Evolutionary conservation across 23 tunicate genomes (phyloP).

Genomic region (Phallusia fumigata): DNA sequence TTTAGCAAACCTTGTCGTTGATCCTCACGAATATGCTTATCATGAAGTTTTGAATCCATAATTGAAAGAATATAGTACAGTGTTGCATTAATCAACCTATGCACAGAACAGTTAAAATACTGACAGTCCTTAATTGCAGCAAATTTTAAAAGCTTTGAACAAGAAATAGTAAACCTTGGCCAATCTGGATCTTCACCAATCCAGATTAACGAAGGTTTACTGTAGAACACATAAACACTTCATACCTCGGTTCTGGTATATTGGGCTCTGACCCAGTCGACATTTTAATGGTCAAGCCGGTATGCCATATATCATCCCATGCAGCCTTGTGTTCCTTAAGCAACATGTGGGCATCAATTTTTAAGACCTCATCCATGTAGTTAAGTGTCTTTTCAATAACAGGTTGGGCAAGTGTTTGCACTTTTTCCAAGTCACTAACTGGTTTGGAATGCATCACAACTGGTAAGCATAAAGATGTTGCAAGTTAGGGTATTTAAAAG

Average conservation of each 20-base stretch:
- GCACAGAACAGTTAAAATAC: not conserved
- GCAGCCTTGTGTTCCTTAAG: conserved; percentile 79
- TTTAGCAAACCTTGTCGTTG: conserved; percentile 69
- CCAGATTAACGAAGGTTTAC: no score
- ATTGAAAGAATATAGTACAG: conserved; percentile 74
- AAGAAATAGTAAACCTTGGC: no score
- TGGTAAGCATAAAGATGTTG: not conserved
- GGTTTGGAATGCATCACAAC: conserved; percentile 62
- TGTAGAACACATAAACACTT: no score
- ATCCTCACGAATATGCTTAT: conserved; percentile 59
- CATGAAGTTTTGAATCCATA: conserved; percentile 85
- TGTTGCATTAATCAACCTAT: conserved; percentile 76
- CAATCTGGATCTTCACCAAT: no score
- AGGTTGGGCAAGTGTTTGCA: not conserved
- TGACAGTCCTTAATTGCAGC: not conserved
- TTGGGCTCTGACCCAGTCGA: conserved; percentile 57
- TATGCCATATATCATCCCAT: conserved; percentile 92
- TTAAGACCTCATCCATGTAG: conserved; percentile 41
- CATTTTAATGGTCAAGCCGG: conserved; percentile 66
- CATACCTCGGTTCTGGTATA: conserved; percentile 73
- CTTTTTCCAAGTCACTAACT: not conserved
- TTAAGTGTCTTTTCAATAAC: not conserved
- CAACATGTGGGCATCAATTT: conserved; percentile 25
- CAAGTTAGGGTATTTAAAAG: no score
- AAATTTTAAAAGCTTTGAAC: no score